Evolutionary conservation across 1,140 invertebrate species (phyloP).

Genomic region (Drosophila eugracilis): DNA sequence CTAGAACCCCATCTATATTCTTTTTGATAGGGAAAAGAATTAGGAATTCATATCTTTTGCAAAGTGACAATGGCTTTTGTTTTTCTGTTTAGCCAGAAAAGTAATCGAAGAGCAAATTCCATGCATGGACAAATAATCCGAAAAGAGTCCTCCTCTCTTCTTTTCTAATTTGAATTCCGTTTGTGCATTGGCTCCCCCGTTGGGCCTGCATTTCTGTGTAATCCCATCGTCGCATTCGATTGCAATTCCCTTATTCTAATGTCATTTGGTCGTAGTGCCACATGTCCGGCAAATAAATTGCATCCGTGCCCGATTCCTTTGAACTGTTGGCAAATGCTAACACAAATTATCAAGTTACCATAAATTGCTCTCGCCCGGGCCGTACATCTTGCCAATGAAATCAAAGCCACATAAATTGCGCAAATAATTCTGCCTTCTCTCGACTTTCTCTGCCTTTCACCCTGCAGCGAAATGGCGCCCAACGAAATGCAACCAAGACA

Average conservation of each 20-base stretch:
- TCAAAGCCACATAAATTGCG: conserved; percentile 79
- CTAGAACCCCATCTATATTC: not conserved
- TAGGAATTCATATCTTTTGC: not conserved
- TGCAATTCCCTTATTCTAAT: conserved; percentile 29
- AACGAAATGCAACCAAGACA: conserved; percentile 46
- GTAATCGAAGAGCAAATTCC: conserved; percentile 1
- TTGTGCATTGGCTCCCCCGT: not conserved
- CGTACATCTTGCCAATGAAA: conserved; percentile 70
- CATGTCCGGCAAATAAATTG: conserved; percentile 44
- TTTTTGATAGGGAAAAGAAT: not conserved
- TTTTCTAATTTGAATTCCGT: conserved; percentile 6
- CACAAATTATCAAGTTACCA: conserved; percentile 73
- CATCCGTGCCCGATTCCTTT: conserved; percentile 1
- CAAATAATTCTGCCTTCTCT: conserved; percentile 65
- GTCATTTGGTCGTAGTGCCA: conserved; percentile 12
- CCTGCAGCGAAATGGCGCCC: conserved; percentile 36
- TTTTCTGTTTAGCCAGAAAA: not conserved
- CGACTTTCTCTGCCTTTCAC: not conserved
- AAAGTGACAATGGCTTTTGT: not conserved
- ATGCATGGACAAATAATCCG: not conserved
- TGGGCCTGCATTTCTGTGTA: not conserved
- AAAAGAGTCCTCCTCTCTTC: too few species aligned
- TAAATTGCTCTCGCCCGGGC: conserved; percentile 59
- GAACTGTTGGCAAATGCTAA: conserved; percentile 17
- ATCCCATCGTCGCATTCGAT: not conserved